Evolutionary conservation across 1,140 invertebrate species (phyloP).

Genomic region (Battus philenor): DNA sequence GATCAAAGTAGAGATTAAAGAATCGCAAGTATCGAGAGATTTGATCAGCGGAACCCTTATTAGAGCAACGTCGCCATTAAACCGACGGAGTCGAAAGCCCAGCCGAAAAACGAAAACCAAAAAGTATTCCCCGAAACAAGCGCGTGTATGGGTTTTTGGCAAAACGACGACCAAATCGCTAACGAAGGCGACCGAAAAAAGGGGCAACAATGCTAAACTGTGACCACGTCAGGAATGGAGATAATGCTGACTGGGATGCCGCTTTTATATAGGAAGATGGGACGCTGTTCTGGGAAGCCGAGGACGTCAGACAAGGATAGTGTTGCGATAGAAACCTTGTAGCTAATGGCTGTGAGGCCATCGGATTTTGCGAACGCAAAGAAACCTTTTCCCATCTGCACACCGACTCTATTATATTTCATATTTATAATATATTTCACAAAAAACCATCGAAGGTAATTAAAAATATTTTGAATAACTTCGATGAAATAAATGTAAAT

Average conservation of each 20-base stretch:
- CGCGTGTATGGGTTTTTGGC: conserved; percentile 21
- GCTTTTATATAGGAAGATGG: conserved; percentile 25
- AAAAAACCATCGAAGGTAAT: neutral
- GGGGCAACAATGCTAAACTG: conserved; percentile 58
- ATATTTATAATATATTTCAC: neutral
- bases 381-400: neutral
- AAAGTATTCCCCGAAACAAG: conserved; percentile 29
- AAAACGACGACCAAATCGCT: conserved; percentile 33
- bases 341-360: neutral
- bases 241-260: conserved; percentile 34
- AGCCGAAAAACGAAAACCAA: conserved; percentile 21
- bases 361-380: neutral
- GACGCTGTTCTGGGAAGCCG: conserved; percentile 37
- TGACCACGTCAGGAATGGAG: conserved; percentile 45
- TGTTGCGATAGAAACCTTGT: conserved; percentile 1
- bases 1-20: neutral
- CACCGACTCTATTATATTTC: neutral
- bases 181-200: conserved; percentile 44
- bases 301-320: conserved; percentile 14
- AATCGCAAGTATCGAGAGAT: conserved; percentile 6
- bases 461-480: neutral
- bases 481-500: neutral
- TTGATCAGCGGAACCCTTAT: conserved; percentile 12
- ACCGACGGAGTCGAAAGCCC: conserved; percentile 21
- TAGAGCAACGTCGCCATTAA: conserved; percentile 17